phyloP scores from a whole-genome alignment of 1,140 invertebrate genomes.

The Drosophila lacertosa region DNA sequence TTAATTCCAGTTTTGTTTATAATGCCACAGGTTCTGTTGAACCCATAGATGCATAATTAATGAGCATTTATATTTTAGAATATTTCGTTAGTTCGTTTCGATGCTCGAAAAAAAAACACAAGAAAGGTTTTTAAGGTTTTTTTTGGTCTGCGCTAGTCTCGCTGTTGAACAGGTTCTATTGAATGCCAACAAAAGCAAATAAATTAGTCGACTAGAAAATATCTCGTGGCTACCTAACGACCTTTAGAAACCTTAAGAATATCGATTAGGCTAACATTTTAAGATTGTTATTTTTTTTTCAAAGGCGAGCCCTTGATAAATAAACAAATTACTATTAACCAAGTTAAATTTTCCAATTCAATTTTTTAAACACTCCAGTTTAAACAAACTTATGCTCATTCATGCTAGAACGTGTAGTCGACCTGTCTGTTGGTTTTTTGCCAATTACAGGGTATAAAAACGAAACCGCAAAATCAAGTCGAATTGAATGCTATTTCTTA shows the following conservation, averaged over 20 bases:
- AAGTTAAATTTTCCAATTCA: too few relatives aligned
- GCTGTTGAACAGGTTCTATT: background rate
- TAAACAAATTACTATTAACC: background rate
- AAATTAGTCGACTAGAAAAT: background rate
- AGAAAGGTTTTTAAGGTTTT: constrained; percentile 28
- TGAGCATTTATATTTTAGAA: constrained; percentile 2
- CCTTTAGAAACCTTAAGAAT: too few relatives aligned
- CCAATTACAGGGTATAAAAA: constrained; percentile 12
- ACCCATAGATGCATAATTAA: constrained; percentile 27
- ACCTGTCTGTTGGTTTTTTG: background rate
- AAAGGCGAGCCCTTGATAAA: too few relatives aligned
- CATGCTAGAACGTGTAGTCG: too few relatives aligned
- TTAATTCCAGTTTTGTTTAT: constrained; percentile 17
- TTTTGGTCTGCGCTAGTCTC: background rate
- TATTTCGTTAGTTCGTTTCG: constrained; percentile 5
- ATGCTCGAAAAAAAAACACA: background rate
- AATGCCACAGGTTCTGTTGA: constrained; percentile 59
- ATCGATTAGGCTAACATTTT: too few relatives aligned
- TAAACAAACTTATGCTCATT: too few relatives aligned
- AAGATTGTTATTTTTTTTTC: too few relatives aligned
- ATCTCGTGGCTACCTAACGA: background rate
- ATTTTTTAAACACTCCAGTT: too few relatives aligned
- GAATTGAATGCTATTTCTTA: constrained; percentile 38
- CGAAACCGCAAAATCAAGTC: constrained; percentile 22
- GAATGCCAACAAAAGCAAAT: constrained; percentile 4